These are phyloP conservation scores for Idris sp. DNA, from an alignment of 1,140 invertebrate species.

Conservation along the genomic window DNA sequence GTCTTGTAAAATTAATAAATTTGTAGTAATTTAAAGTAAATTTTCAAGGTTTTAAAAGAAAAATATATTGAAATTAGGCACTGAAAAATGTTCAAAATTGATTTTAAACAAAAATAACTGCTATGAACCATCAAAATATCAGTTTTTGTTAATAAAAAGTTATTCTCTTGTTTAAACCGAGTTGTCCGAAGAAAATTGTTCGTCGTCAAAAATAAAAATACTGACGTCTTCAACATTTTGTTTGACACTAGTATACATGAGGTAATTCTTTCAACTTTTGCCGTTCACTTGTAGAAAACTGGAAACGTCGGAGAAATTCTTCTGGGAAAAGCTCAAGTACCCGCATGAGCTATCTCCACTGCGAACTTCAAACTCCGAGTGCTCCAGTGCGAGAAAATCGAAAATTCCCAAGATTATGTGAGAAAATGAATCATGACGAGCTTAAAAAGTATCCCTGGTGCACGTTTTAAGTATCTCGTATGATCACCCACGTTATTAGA, in stretches of 20 bases:
- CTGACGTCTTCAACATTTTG: constrained; percentile 50
- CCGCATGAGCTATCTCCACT: constrained; percentile 56
- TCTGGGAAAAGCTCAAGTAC: constrained; percentile 57
- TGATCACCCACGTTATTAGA: constrained; percentile 58
- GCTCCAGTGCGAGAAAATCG: constrained; percentile 42
- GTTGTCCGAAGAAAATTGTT: constrained; percentile 7
- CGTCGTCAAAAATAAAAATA: constrained; percentile 43
- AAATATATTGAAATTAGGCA: too few species aligned
- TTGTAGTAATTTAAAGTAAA: too few species aligned
- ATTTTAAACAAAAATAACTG: too few species aligned
- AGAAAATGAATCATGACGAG: constrained; percentile 60
- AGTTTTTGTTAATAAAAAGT: constrained; percentile 18
- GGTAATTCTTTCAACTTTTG: constrained; percentile 56
- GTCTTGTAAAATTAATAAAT: too few species aligned
- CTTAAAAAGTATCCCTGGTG: constrained; percentile 53
- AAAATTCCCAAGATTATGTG: constrained; percentile 61
- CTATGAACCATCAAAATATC: too few species aligned
- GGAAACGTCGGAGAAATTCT: constrained; percentile 51
- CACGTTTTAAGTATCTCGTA: constrained; percentile 47
- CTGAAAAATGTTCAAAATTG: neutral
- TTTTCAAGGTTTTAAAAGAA: too few species aligned
- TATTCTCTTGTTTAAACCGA: constrained; percentile 19
- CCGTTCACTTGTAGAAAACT: constrained; percentile 48
- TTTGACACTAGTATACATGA: constrained; percentile 41
- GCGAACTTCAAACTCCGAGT: constrained; percentile 42